Evolutionary conservation across 1,140 invertebrate species (phyloP).

Genomic region (Araneus ventricosus): DNA sequence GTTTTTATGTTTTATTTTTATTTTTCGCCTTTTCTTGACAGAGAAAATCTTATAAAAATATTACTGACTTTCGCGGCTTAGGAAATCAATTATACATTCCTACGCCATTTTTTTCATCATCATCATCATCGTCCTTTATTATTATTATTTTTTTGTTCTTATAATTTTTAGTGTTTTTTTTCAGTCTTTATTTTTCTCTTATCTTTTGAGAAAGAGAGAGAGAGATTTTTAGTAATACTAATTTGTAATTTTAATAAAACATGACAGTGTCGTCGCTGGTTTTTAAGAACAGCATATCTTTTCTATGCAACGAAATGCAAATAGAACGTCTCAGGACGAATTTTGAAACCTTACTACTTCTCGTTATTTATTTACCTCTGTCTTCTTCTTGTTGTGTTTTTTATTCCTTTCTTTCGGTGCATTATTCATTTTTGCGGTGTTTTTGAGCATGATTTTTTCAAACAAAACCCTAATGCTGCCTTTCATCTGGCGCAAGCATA

Average conservation of each 20-base stretch:
- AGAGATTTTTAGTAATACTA: slow-evolving; percentile 74
- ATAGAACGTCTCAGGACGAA: slow-evolving; percentile 55
- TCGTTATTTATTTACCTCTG: slow-evolving; percentile 60
- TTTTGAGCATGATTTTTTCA: slow-evolving; percentile 62
- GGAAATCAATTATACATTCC: slow-evolving; percentile 75
- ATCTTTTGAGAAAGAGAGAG: slow-evolving; percentile 37
- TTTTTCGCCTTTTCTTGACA: slow-evolving; percentile 57
- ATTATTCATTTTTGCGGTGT: slow-evolving; percentile 70
- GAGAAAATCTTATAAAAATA: slow-evolving; percentile 75
- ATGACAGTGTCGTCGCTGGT: slow-evolving; percentile 68
- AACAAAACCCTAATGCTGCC: slow-evolving; percentile 52
- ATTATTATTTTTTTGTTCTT: slow-evolving; percentile 10
- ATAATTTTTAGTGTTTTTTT: not conserved
- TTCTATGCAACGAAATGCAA: slow-evolving; percentile 53
- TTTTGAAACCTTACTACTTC: slow-evolving; percentile 47
- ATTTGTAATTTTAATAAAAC: slow-evolving; percentile 76
- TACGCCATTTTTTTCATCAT: slow-evolving; percentile 46
- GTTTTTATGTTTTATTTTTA: slow-evolving; percentile 19
- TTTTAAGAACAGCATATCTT: slow-evolving; percentile 55
- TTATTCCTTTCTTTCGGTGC: slow-evolving; percentile 38
- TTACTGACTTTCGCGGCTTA: slow-evolving; percentile 72
- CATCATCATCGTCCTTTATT: not conserved
- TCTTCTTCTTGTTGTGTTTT: slow-evolving; percentile 24
- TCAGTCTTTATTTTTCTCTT: slow-evolving; percentile 31
- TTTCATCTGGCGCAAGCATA: slow-evolving; percentile 28